Percentiles rank a stretch among this genome's conserved stretches.
Evolutionary conservation across 2,113 vertebrate genomes (phyloP).

Genomic region (Phylloscopus trochiloides): DNA sequence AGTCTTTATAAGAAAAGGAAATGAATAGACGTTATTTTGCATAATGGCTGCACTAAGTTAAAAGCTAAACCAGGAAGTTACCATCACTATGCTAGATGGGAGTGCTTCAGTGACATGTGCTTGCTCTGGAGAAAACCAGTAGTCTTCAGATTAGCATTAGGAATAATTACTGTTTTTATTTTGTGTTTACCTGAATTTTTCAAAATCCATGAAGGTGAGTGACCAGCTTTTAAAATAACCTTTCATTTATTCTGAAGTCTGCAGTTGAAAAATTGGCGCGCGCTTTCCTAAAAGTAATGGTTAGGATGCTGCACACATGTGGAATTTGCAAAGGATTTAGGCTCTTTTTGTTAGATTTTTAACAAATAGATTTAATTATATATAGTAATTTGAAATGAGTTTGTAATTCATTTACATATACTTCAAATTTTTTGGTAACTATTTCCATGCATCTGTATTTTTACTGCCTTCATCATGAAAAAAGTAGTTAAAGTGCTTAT

Average conservation of each 20-base stretch:
- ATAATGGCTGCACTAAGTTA: background rate
- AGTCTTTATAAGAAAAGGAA: slow-evolving; percentile 62
- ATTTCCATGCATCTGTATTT: background rate
- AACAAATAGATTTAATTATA: background rate
- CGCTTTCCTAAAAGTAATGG: background rate
- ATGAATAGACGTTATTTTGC: slow-evolving; percentile 29
- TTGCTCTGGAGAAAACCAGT: slow-evolving; percentile 75
- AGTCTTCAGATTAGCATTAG: slow-evolving; percentile 76
- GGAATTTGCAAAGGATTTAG: background rate
- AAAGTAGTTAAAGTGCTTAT: background rate
- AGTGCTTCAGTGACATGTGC: slow-evolving; percentile 56
- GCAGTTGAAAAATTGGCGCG: background rate
- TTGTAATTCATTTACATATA: background rate
- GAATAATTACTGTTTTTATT: slow-evolving; percentile 80
- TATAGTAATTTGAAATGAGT: background rate
- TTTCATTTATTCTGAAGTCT: background rate
- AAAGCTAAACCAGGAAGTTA: slow-evolving; percentile 51
- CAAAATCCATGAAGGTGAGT: slow-evolving; percentile 79
- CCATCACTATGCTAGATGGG: background rate
- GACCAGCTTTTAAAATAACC: background rate
- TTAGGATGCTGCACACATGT: background rate
- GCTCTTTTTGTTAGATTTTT: background rate
- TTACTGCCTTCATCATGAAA: background rate
- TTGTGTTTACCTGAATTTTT: slow-evolving; percentile 89
- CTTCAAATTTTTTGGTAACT: background rate